phyloP scores from a whole-genome alignment of 2,888 invertebrate genomes.

The Caenorhabditis parvicauda region DNA sequence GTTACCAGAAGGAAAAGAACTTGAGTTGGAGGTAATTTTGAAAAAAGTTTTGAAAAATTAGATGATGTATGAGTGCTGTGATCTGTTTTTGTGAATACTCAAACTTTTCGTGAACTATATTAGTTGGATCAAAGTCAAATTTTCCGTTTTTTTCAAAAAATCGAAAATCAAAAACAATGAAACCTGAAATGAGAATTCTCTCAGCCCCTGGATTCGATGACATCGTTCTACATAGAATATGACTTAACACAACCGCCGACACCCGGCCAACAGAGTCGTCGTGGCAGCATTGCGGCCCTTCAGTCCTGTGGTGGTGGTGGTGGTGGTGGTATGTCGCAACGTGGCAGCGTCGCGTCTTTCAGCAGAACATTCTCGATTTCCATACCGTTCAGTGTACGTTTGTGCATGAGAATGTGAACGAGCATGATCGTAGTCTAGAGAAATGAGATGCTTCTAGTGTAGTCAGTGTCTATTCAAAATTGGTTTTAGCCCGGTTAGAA shows the following conservation, averaged over 20 bases:
- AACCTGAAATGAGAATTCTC: background rate
- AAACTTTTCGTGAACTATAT: no score
- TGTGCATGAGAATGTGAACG: no score
- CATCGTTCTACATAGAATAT: slow-evolving; percentile 30
- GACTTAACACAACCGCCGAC: slow-evolving; percentile 31
- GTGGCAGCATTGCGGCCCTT: slow-evolving; percentile 17
- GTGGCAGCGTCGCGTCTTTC: slow-evolving; percentile 27
- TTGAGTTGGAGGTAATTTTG: slow-evolving; percentile 26
- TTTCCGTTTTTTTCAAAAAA: background rate
- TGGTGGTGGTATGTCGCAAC: slow-evolving; percentile 16
- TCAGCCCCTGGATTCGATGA: slow-evolving; percentile 23
- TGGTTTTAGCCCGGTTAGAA: no score
- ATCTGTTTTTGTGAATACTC: background rate
- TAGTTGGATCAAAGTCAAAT: background rate
- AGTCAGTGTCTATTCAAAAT: no score
- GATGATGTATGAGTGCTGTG: background rate
- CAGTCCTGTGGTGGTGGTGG: no score
- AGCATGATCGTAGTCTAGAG: no score
- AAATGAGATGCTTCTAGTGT: no score
- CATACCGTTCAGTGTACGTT: slow-evolving; percentile 28
- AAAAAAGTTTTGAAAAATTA: background rate
- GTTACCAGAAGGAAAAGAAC: slow-evolving; percentile 27
- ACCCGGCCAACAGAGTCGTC: slow-evolving; percentile 15
- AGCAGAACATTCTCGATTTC: slow-evolving; percentile 29
- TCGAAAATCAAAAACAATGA: slow-evolving; percentile 1